A percentile compares a stretch with the other conserved stretches of the same genome.
Conservation (phyloP, 2,888 invertebrate species). For the Metacarcinus magister region DNA sequence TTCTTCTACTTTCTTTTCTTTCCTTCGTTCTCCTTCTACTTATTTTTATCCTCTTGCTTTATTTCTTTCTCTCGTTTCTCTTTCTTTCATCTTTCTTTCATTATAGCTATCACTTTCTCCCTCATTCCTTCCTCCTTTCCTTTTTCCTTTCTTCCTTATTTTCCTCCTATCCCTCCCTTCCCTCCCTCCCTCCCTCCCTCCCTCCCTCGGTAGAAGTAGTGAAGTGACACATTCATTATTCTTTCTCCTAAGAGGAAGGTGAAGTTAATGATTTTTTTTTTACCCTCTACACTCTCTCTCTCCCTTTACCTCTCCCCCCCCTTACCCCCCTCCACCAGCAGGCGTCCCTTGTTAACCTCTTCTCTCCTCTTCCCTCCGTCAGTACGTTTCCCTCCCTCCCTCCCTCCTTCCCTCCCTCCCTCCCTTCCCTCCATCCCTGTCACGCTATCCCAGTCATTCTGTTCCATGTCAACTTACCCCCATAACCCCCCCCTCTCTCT, state of each 20-base stretch:
- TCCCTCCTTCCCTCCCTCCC: background rate
- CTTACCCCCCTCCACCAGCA: background rate
- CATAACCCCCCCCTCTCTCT: background rate
- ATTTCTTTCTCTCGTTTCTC: background rate
- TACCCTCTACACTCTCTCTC: background rate
- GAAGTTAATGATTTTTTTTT: conserved; percentile 38
- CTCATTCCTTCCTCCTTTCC: background rate
- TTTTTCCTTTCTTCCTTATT: background rate
- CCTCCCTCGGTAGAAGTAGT: background rate
- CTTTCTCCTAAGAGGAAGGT: background rate
- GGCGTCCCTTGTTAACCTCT: background rate
- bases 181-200: background rate
- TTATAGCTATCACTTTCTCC: background rate
- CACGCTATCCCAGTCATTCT: background rate
- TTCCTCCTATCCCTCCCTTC: background rate
- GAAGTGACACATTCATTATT: background rate
- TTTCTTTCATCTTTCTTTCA: background rate
- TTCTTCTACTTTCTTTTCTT: too few relatives aligned
- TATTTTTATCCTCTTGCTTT: background rate
- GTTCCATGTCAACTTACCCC: background rate
- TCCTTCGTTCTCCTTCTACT: background rate
- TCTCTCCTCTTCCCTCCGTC: background rate
- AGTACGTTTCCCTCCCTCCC: background rate
- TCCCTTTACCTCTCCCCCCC: background rate
- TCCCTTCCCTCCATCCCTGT: background rate